These are phyloP conservation scores for Trachythela sp. DNA, from an alignment of 64 coral and sea anemone species.

Conservation along the genomic window DNA sequence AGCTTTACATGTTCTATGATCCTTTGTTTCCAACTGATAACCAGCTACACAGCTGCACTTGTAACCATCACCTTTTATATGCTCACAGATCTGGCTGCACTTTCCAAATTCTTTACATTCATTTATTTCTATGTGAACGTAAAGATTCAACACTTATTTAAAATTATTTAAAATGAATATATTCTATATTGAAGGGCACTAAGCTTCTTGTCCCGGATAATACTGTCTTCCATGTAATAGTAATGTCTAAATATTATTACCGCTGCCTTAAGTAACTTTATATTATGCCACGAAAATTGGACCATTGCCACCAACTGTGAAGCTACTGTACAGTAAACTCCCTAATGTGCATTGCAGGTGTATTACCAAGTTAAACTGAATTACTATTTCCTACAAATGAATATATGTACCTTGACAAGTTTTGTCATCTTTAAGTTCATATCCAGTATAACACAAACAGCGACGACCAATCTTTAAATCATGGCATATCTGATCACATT, in stretches of 20 bases:
- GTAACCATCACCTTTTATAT: background rate
- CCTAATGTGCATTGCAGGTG: too few relatives aligned
- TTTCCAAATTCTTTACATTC: conserved; percentile 3
- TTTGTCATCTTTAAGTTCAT: background rate
- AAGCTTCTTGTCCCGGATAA: too few relatives aligned
- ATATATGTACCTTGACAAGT: background rate
- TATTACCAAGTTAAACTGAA: too few relatives aligned
- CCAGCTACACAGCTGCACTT: conserved; percentile 11
- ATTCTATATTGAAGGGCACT: too few relatives aligned
- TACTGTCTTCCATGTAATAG: too few relatives aligned
- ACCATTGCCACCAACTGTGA: too few relatives aligned
- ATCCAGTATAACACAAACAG: background rate
- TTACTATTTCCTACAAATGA: too few relatives aligned
- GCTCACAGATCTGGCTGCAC: background rate
- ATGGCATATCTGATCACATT: background rate
- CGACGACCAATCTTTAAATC: background rate
- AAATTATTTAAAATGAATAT: background rate
- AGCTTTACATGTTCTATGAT: background rate
- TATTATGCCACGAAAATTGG: too few relatives aligned
- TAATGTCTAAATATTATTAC: too few relatives aligned
- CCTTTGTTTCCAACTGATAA: background rate
- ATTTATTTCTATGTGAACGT: background rate
- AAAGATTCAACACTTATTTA: background rate
- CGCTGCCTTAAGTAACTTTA: too few relatives aligned
- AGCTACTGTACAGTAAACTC: too few relatives aligned